Evolutionary conservation across 2,113 vertebrate genomes (phyloP).

Genomic region (Collichthys lucidus): DNA sequence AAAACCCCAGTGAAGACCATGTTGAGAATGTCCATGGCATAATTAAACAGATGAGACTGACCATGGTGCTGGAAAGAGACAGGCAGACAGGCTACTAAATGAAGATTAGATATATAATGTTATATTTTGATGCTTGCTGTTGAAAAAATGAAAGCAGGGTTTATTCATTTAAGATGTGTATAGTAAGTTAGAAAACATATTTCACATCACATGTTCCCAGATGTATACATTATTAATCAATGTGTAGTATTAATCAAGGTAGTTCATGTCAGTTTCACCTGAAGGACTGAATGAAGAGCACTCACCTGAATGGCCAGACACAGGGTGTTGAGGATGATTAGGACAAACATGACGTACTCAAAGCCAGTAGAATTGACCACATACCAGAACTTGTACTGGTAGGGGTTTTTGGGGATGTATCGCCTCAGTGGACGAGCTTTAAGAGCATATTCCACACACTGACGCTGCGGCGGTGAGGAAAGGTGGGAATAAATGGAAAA

Average conservation of each 20-base stretch:
- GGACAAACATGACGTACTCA: constrained; percentile 99
- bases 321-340: constrained; percentile 99
- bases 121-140: background rate
- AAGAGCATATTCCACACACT: constrained; percentile 98
- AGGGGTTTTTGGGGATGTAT: constrained; percentile 98
- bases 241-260: background rate
- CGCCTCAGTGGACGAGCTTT: constrained; percentile 95
- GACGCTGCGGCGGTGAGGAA: constrained; percentile 84
- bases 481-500: background rate
- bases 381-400: constrained; percentile 99
- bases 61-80: constrained; percentile 90
- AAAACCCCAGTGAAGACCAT: constrained; percentile 99
- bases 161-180: background rate
- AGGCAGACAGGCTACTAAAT: background rate
- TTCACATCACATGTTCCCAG: background rate
- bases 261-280: background rate
- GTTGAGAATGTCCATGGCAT: constrained; percentile 98
- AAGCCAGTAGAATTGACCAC: constrained; percentile 99
- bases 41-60: constrained; percentile 95
- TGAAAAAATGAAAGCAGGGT: background rate
- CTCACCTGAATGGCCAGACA: constrained; percentile 98
- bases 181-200: background rate
- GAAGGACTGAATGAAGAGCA: background rate
- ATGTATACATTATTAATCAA: background rate
- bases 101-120: background rate